Evolutionary conservation across 2,797 vertebrate genomes (phyloP).

Genomic region (Orientallactaga sibirica): DNA sequence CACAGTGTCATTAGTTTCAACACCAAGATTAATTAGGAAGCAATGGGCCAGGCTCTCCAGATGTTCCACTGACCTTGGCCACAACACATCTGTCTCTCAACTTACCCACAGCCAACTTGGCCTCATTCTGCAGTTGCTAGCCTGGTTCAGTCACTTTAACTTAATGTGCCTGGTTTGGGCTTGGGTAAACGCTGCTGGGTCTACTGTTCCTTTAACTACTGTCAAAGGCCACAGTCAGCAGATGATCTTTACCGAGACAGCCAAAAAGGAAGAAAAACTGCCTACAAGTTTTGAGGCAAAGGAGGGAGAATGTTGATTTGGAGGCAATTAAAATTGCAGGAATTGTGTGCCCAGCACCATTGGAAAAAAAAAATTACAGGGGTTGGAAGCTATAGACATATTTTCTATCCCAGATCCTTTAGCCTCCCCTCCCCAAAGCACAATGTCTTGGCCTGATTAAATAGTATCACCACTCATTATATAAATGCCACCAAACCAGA

Average conservation of each 20-base stretch:
- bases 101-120: background rate
- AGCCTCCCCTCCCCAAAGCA: background rate
- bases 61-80: constrained; percentile 56
- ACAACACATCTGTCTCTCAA: constrained; percentile 64
- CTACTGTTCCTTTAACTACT: background rate
- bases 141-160: background rate
- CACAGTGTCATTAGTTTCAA: constrained; percentile 62
- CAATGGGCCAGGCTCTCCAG: constrained; percentile 63
- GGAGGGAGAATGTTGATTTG: background rate
- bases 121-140: background rate
- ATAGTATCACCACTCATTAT: background rate
- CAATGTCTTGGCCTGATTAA: background rate
- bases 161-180: background rate
- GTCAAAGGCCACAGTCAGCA: background rate
- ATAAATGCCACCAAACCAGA: background rate
- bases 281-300: background rate
- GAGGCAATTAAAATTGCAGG: background rate
- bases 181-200: background rate
- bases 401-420: constrained; percentile 2
- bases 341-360: background rate
- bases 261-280: background rate
- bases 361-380: background rate
- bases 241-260: background rate
- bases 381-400: background rate
- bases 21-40: constrained; percentile 78